A percentile compares a stretch with the other conserved stretches of the same genome.
Conservation (phyloP, 2,888 invertebrate species). For the Monochamus alternatus region DNA sequence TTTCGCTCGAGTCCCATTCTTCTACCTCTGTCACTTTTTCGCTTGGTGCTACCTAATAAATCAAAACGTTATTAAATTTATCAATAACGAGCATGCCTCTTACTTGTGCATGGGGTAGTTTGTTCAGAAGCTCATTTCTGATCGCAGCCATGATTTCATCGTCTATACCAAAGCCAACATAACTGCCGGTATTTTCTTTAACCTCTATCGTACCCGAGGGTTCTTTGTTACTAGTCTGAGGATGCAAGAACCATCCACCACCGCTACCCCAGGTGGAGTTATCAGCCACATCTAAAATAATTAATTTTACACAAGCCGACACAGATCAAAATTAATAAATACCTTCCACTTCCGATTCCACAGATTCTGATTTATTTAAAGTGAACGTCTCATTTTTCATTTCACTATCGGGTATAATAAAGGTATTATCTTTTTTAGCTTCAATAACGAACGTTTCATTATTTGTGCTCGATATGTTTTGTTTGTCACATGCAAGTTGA, state of each 20-base stretch:
- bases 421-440: slow-evolving; percentile 37
- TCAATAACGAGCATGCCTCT: slow-evolving; percentile 28
- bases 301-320: not conserved
- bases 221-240: slow-evolving; percentile 64
- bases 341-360: slow-evolving; percentile 7
- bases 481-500: not conserved
- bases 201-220: slow-evolving; percentile 63
- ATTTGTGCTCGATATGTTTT: not conserved
- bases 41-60: slow-evolving; percentile 59
- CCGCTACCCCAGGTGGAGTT: slow-evolving; percentile 60
- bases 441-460: not conserved
- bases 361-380: slow-evolving; percentile 5
- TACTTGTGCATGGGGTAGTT: slow-evolving; percentile 81
- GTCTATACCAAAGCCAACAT: slow-evolving; percentile 77
- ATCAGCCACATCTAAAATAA: slow-evolving; percentile 12
- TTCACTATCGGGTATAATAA: slow-evolving; percentile 23
- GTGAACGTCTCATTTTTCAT: slow-evolving; percentile 23
- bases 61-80: too few relatives aligned
- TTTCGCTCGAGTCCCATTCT: slow-evolving; percentile 67
- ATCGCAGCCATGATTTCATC: slow-evolving; percentile 82
- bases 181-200: slow-evolving; percentile 60
- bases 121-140: slow-evolving; percentile 80
- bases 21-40: slow-evolving; percentile 68
- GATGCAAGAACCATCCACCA: slow-evolving; percentile 71
- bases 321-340: not conserved